Evolutionary conservation across 1,140 invertebrate genomes (phyloP).

Genomic region (Drosophila tropicalis): DNA sequence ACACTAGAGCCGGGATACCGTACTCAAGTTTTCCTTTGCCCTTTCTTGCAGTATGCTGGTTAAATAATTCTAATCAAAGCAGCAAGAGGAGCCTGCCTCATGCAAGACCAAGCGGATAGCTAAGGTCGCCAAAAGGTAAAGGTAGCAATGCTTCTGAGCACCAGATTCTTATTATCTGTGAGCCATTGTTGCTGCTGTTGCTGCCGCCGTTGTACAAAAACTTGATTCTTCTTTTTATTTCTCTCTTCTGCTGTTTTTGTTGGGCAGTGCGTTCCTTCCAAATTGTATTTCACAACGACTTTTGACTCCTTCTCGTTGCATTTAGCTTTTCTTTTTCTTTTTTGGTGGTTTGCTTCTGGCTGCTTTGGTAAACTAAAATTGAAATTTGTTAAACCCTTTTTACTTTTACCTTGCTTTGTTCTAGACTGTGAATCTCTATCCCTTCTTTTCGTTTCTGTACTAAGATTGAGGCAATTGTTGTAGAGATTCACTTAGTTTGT

Average conservation of each 20-base stretch:
- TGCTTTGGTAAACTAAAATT: slow-evolving; percentile 60
- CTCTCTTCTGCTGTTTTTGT: slow-evolving; percentile 28
- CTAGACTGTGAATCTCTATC: background rate
- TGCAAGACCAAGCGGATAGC: slow-evolving; percentile 22
- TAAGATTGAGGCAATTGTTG: slow-evolving; percentile 11
- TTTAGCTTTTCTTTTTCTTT: slow-evolving; percentile 18
- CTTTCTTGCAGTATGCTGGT: slow-evolving; percentile 39
- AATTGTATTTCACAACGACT: slow-evolving; percentile 60
- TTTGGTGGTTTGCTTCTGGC: slow-evolving; percentile 15
- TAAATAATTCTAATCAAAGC: slow-evolving; percentile 73
- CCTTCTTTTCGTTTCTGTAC: background rate
- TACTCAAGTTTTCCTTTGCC: slow-evolving; percentile 25
- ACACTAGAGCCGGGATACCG: slow-evolving; percentile 28
- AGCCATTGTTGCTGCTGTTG: slow-evolving; percentile 52
- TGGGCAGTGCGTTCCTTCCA: slow-evolving; percentile 22
- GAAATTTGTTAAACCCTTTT: slow-evolving; percentile 63
- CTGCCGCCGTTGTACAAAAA: slow-evolving; percentile 18
- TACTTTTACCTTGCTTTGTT: slow-evolving; percentile 17
- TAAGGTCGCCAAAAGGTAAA: slow-evolving; percentile 69
- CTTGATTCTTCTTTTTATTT: slow-evolving; percentile 40
- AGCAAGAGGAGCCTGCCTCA: slow-evolving; percentile 18
- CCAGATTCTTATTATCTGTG: slow-evolving; percentile 61
- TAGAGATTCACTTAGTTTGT: slow-evolving; percentile 8
- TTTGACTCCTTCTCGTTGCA: slow-evolving; percentile 44
- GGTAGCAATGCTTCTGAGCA: slow-evolving; percentile 31